phyloP scores from a whole-genome alignment of 2,797 vertebrate species.

The Melanotaenia trifasciata region DNA sequence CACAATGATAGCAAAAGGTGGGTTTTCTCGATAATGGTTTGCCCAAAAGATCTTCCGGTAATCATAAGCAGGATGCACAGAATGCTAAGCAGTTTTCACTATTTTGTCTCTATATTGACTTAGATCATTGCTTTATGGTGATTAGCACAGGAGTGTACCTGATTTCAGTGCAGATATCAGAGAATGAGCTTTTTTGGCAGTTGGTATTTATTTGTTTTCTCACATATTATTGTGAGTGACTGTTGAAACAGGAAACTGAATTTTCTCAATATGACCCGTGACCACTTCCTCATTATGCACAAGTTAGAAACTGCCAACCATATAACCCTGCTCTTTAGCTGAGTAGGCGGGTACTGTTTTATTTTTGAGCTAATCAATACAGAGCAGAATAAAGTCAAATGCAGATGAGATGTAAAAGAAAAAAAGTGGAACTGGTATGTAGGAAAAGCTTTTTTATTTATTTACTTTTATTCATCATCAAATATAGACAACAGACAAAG shows the following conservation, averaged over 20 bases:
- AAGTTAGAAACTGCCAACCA: conserved; percentile 57
- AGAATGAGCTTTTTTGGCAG: conserved; percentile 26
- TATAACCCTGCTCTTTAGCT: conserved; percentile 49
- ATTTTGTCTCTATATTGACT: not conserved
- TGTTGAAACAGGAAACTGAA: conserved; percentile 89
- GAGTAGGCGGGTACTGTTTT: conserved; percentile 32
- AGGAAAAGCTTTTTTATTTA: conserved; percentile 19
- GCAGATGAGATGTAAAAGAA: conserved; percentile 26
- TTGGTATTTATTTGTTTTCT: conserved; percentile 48
- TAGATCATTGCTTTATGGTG: conserved; percentile 18
- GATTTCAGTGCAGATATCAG: conserved; percentile 17
- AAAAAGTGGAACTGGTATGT: conserved; percentile 39
- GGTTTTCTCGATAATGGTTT: conserved; percentile 39
- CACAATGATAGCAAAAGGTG: conserved; percentile 62
- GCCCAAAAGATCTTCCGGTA: not conserved
- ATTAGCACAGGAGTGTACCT: conserved; percentile 30
- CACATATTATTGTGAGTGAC: conserved; percentile 75
- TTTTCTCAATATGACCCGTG: conserved; percentile 80
- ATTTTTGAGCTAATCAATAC: conserved; percentile 53
- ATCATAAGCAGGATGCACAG: not conserved
- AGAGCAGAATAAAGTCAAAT: conserved; percentile 49
- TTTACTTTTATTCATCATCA: conserved; percentile 2
- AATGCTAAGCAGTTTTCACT: conserved; percentile 5
- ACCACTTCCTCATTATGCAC: conserved; percentile 91
- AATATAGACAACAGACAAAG: conserved; percentile 28